Evolutionary conservation across 2,888 invertebrate species (phyloP), one percentile per base, ranked within the genome.

Genomic region (Sicus ferrugineus): DNA sequence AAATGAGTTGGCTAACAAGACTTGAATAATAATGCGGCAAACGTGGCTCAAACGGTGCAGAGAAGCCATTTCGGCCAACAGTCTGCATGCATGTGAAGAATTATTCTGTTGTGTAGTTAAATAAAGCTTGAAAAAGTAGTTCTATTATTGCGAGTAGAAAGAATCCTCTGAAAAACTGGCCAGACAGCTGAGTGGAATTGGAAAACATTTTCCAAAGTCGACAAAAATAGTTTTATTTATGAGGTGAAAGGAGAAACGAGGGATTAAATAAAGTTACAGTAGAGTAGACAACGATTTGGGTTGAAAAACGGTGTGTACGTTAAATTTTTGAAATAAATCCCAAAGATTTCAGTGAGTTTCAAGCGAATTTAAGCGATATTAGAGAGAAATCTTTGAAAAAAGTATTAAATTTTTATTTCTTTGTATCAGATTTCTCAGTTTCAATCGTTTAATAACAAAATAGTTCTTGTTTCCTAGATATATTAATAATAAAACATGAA

Each of bases 1-100:
- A 65, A 65, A 65, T 54, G 65, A 65, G 31, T 34, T n/a, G 34
- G 23, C 5, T 38, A 65, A 38, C 65, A 65, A 38, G 26, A 38
- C 54, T 26, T 52, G 65, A 65, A 65, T 54, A 52, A 31, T 54
- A 65, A 65, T 38, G 56, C 26, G 6, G 26, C 23, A 52, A 54
- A 31, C 54, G 3, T n/a, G 7, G 26, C 26, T 21, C 7, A n/a
- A 16, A 9, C 23, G 23, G 23, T 14, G 26, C n/a, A n/a, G n/a
- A n/a, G 38, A 65, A 31, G 50, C n/a, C n/a, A 34, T 46, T 67
- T 67, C 31, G 31, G n/a, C 31, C 38, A 59, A 56, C 28, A 66
- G 38, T 56, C 30, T 14, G 42, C 26, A 7, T n/a, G 28, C 14
- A 50, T 26, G 52, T 14, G 64, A 64, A 34, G 21, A 64, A 19